These are phyloP conservation scores for Chinchilla lanigera DNA, from an alignment of 2,113 vertebrate genomes.

Conservation along the genomic window DNA sequence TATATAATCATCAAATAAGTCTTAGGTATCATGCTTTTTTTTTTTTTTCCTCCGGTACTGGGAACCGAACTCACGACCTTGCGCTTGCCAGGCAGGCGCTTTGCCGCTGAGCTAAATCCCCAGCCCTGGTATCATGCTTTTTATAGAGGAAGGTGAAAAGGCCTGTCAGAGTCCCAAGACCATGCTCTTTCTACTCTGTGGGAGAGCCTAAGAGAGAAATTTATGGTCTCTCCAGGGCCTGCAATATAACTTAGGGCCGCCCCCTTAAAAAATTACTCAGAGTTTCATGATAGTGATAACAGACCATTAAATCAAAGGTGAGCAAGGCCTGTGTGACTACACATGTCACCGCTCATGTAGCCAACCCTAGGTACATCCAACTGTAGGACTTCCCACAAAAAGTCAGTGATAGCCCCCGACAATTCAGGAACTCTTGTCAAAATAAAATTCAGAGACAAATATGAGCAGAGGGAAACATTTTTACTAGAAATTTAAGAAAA, in stretches of 20 bases:
- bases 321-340: background rate
- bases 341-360: background rate
- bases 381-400: background rate
- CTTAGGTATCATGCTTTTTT: background rate
- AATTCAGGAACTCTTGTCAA: background rate
- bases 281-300: background rate
- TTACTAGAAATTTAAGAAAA: background rate
- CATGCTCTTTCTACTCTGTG: background rate
- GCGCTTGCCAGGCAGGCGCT: too few relatives aligned
- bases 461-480: background rate
- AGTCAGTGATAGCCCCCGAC: background rate
- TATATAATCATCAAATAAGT: background rate
- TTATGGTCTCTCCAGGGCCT: background rate
- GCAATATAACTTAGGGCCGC: background rate
- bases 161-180: background rate
- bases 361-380: background rate
- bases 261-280: background rate
- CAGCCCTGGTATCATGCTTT: background rate
- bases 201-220: background rate
- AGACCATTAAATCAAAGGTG: background rate
- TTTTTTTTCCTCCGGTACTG: too few relatives aligned
- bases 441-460: background rate
- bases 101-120: too few relatives aligned
- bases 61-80: too few relatives aligned
- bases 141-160: slow-evolving; percentile 6